Conservation (phyloP, 2,888 invertebrate species). For the Aspidiotus destructor region DNA sequence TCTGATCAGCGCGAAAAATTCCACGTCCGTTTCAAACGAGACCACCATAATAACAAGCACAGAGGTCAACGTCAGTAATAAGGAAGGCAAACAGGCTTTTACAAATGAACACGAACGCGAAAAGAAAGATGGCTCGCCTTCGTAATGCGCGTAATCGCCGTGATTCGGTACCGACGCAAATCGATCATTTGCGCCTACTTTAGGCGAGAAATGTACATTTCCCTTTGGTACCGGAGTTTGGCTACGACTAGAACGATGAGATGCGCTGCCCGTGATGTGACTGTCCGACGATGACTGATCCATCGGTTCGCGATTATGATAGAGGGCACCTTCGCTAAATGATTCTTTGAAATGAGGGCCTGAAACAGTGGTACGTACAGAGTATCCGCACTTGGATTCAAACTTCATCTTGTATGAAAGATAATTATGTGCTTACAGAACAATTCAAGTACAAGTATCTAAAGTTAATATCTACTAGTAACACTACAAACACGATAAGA, state of each 20-base stretch:
- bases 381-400: too few relatives aligned
- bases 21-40: slow-evolving; percentile 69
- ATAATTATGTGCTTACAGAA: too few relatives aligned
- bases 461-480: too few relatives aligned
- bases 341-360: slow-evolving; percentile 38
- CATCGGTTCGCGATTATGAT: slow-evolving; percentile 63
- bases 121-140: slow-evolving; percentile 7
- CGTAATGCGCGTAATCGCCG: not conserved
- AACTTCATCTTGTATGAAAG: too few relatives aligned
- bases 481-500: too few relatives aligned
- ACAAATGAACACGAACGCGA: slow-evolving; percentile 43
- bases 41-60: slow-evolving; percentile 59
- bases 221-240: slow-evolving; percentile 43
- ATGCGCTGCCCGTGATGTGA: slow-evolving; percentile 39
- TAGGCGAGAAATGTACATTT: slow-evolving; percentile 23
- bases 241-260: slow-evolving; percentile 46
- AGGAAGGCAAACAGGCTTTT: slow-evolving; percentile 62
- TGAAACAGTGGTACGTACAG: slow-evolving; percentile 35
- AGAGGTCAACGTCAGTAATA: slow-evolving; percentile 61
- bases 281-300: slow-evolving; percentile 68
- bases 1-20: slow-evolving; percentile 56
- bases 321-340: slow-evolving; percentile 49
- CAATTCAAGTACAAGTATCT: too few relatives aligned
- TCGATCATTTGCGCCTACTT: not conserved
- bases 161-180: not conserved